Percentiles rank a stretch among this genome's conserved stretches.
These are phyloP conservation scores for Onychomys arenicola DNA, from an alignment of 2,797 vertebrate species.

Conservation along the genomic window DNA sequence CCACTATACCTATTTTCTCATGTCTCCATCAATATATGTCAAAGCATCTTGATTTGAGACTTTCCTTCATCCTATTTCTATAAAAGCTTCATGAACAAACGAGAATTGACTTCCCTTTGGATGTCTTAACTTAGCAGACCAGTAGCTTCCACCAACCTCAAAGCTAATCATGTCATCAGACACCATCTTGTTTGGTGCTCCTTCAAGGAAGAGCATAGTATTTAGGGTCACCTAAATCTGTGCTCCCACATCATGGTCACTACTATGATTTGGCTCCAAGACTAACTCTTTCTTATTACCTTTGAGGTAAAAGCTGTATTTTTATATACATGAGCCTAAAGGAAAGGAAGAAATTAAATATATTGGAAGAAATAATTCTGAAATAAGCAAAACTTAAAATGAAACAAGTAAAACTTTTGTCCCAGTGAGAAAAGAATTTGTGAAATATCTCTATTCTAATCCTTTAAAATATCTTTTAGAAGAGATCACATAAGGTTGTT, in stretches of 20 bases:
- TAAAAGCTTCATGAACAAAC: background rate
- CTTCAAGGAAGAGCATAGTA: background rate
- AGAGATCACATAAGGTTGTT: background rate
- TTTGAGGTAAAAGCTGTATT: background rate
- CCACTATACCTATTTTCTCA: no score
- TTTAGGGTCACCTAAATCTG: background rate
- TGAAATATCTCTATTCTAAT: background rate
- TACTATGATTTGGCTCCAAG: no score
- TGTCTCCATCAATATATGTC: background rate
- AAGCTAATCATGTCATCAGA: no score
- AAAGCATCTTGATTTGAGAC: background rate
- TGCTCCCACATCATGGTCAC: background rate
- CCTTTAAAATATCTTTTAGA: background rate
- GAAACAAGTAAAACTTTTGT: constrained; percentile 14
- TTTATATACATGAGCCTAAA: background rate
- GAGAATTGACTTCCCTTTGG: no score
- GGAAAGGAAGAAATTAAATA: background rate
- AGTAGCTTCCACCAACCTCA: no score
- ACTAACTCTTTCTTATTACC: background rate
- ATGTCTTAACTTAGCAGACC: no score
- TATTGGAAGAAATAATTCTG: background rate
- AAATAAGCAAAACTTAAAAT: background rate
- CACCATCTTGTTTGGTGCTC: no score
- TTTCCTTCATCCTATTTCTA: background rate
- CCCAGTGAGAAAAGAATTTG: background rate